Evolutionary conservation across 2,113 vertebrate species (phyloP), one percentile per base, ranked within the genome.

Genomic region (Phylloscopus trochilus): DNA sequence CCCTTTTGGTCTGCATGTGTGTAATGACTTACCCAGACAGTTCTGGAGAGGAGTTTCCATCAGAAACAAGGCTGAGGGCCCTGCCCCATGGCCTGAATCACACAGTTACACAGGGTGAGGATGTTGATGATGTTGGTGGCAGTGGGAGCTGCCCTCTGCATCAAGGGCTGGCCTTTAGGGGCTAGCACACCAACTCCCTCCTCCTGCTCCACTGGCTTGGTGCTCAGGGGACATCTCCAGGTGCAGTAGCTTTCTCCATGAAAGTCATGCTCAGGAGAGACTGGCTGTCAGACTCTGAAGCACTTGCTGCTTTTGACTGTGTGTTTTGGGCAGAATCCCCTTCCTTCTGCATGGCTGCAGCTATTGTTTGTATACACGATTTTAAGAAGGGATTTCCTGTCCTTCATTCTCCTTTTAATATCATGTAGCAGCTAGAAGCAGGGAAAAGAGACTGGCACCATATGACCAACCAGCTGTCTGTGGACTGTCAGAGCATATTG

Each of bases 391-490:
- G 53, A 44, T 95, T 96, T 90, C 86, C 83, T 60, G 87, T 91
- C 66, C 81, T 75, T 93, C 63, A 73, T 77, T 27, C 60, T 94
- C 64, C 63, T 72, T 96, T 97, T 90, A 93, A 88, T 92, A 74
- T 26, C 8, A 0, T 60, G 92, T 70, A 30, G 92, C 79, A 93
- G 49, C 85, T 90, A 80, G 55, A 96, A 93, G 88, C 70, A 56
- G 26, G 47, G 60, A 93, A 52, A 44, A 92, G 68, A 93, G 56
- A 74, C 82, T 69, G 74, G 85, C 87, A 81, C 94, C 93, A 92
- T 95, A 88, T 90, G 82, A 96, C 78, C 92, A 95, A 59, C 87
- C 93, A 91, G 93, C 92, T 96, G 93, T 96, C 92, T 91, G 90
- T 35, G 92, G 92, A 92, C 85, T 93, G 88, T 83, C 67, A 86